Percentiles rank a stretch among this genome's conserved stretches.
Evolutionary conservation across 2,797 vertebrate species (phyloP).

Genomic region (Sebastes dallii): DNA sequence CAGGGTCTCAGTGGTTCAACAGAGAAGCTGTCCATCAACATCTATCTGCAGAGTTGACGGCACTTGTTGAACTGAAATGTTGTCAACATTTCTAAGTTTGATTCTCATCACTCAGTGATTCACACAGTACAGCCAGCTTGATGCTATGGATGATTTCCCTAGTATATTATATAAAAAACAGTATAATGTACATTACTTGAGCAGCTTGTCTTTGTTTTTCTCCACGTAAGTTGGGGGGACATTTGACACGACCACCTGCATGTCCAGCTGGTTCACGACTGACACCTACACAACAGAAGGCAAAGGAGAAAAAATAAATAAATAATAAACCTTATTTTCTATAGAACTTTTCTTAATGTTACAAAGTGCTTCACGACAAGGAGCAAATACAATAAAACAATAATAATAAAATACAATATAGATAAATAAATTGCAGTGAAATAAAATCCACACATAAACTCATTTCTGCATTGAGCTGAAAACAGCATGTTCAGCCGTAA

Average conservation of each 20-base stretch:
- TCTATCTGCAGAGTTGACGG: not conserved
- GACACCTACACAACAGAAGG: constrained; percentile 87
- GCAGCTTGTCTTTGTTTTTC: constrained; percentile 92
- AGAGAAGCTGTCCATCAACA: not conserved
- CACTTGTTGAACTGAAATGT: not conserved
- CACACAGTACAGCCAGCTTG: not conserved
- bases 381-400: too few species aligned
- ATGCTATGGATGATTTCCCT: not conserved
- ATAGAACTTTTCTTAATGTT: not conserved
- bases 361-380: too few species aligned
- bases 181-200: constrained; percentile 83
- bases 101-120: not conserved
- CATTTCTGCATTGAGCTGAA: not conserved
- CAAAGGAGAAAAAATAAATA: not conserved
- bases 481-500: not conserved
- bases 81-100: not conserved
- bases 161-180: not conserved
- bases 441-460: not conserved
- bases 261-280: constrained; percentile 98
- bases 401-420: not conserved
- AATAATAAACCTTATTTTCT: not conserved
- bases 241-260: constrained; percentile 98
- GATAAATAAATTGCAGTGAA: not conserved
- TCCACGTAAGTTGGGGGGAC: constrained; percentile 96
- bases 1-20: not conserved